A percentile compares a stretch with the other conserved stretches of the same genome.
These are phyloP conservation scores for Salticus scenicus DNA, from an alignment of 2,888 invertebrate species.

Conservation along the genomic window DNA sequence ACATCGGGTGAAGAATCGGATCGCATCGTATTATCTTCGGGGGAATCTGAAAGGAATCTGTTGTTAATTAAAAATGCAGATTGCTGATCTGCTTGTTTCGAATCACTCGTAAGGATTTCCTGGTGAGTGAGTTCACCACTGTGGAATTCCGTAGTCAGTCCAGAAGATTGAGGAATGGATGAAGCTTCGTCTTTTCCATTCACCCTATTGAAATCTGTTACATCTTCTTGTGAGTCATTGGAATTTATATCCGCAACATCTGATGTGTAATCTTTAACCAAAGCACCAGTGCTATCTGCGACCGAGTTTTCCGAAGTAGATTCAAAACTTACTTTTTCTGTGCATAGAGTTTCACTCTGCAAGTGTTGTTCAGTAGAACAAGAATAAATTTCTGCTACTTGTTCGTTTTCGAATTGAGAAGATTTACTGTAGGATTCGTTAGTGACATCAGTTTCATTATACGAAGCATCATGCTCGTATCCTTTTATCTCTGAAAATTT, in stretches of 20 bases:
- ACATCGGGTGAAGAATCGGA: conserved; percentile 59
- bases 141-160: neutral
- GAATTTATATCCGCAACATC: neutral
- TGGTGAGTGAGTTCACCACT: neutral
- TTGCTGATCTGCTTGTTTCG: conserved; percentile 24
- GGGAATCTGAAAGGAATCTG: conserved; percentile 59
- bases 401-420: neutral
- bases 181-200: conserved; percentile 43
- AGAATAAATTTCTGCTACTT: neutral
- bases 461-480: neutral
- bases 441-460: neutral
- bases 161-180: conserved; percentile 15
- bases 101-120: neutral
- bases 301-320: neutral
- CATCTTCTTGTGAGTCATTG: neutral
- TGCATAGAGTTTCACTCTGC: neutral
- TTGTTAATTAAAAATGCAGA: conserved; percentile 27
- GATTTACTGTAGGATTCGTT: neutral
- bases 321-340: neutral
- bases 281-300: neutral
- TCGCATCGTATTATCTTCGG: conserved; percentile 63
- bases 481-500: neutral
- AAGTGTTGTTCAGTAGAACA: neutral
- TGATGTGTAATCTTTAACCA: neutral
- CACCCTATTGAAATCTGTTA: neutral